Percentiles rank a stretch among this genome's conserved stretches.
These are phyloP conservation scores for Eledone cirrhosa DNA, from an alignment of 2,888 invertebrate genomes.

Conservation along the genomic window DNA sequence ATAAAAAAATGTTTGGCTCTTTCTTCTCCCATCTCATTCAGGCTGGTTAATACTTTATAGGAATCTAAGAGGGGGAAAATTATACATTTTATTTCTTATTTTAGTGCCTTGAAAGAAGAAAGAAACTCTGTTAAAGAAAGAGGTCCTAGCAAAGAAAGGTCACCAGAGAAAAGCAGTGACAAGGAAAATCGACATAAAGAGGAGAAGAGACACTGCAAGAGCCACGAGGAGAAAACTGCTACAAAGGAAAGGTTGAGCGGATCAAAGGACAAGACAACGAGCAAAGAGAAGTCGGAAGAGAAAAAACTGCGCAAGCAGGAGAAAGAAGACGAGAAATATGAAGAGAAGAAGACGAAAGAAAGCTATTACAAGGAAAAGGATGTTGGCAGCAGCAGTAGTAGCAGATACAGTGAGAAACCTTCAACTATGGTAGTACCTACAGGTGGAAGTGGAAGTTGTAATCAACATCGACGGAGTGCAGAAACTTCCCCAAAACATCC, in stretches of 20 bases:
- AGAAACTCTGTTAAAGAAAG: neutral
- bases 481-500: conserved; percentile 51
- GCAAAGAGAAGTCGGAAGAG: conserved; percentile 32
- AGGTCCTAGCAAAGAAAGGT: conserved; percentile 18
- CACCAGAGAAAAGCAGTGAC: conserved; percentile 32
- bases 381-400: conserved; percentile 37
- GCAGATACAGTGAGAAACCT: conserved; percentile 12
- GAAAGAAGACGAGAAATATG: conserved; percentile 28
- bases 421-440: neutral
- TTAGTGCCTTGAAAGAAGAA: conserved; percentile 25
- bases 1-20: no score
- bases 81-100: neutral
- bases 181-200: conserved; percentile 38
- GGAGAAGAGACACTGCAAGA: conserved; percentile 36
- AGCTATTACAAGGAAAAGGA: conserved; percentile 39
- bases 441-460: conserved; percentile 30
- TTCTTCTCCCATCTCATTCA: no score
- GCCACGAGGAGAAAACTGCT: conserved; percentile 30
- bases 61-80: no score
- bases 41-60: no score
- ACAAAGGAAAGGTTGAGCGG: conserved; percentile 32
- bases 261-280: conserved; percentile 33
- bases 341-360: conserved; percentile 34
- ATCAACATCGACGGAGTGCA: conserved; percentile 46
- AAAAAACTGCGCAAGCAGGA: conserved; percentile 7